Conservation (phyloP, 1,140 invertebrate species). For the Archegozetes longisetosus region DNA sequence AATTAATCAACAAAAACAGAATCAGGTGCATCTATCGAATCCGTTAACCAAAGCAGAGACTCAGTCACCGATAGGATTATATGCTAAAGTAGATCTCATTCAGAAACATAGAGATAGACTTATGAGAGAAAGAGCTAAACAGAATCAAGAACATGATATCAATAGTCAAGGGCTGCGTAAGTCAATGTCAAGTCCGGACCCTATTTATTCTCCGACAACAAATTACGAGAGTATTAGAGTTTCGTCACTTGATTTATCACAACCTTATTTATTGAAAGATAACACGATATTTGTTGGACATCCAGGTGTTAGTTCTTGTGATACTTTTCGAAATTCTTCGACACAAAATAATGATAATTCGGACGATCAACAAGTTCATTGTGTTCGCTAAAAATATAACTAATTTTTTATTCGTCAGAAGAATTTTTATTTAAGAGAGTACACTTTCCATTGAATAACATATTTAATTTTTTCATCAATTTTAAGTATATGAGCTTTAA, state of each 20-base stretch:
- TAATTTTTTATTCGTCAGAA: no score
- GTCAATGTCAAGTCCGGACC: neutral
- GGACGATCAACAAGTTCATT: no score
- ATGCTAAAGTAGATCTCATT: slow-evolving; percentile 10
- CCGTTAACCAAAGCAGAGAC: neutral
- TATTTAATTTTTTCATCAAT: no score
- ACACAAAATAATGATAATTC: no score
- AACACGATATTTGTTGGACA: neutral
- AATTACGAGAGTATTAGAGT: neutral
- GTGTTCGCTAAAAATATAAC: no score
- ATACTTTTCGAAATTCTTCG: no score
- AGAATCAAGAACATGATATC: neutral
- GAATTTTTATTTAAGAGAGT: no score
- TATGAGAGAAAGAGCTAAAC: neutral
- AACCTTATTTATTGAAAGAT: neutral
- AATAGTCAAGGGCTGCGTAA: neutral
- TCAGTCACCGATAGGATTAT: neutral
- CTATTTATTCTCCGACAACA: neutral
- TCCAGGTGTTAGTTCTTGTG: no score
- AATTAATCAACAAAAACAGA: neutral
- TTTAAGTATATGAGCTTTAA: no score
- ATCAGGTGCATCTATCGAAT: neutral
- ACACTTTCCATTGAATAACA: no score
- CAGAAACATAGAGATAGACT: slow-evolving; percentile 9
- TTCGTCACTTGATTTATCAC: neutral